Conservation (phyloP, 2,113 vertebrate species). For the Labrus mixtus region DNA sequence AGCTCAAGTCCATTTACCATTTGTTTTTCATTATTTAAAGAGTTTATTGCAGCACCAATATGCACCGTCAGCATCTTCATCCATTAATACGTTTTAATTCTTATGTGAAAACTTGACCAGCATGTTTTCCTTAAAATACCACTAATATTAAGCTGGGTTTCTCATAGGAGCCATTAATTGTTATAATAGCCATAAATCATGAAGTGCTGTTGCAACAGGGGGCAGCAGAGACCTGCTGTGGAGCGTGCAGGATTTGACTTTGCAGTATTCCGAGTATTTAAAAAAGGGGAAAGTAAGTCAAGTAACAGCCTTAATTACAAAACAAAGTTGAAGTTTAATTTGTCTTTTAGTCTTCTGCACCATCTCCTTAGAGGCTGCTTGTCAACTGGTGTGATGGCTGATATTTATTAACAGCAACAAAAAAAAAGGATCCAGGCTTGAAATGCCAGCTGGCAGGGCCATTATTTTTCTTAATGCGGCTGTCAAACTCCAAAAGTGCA, state of each 20-base stretch:
- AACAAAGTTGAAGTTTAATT: slow-evolving; percentile 34
- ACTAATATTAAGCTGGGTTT: not conserved
- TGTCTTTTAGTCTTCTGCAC: slow-evolving; percentile 28
- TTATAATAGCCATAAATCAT: not conserved
- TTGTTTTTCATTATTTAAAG: not conserved
- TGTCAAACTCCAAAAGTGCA: slow-evolving; percentile 52
- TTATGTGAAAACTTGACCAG: not conserved
- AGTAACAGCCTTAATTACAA: slow-evolving; percentile 36
- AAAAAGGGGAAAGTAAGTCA: slow-evolving; percentile 1
- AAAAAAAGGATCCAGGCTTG: slow-evolving; percentile 37
- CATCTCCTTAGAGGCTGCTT: slow-evolving; percentile 28
- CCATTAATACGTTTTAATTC: not conserved
- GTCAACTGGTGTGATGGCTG: slow-evolving; percentile 24
- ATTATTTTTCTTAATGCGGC: slow-evolving; percentile 56
- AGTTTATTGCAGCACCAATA: slow-evolving; percentile 1
- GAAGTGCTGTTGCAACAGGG: slow-evolving; percentile 33
- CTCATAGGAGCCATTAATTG: not conserved
- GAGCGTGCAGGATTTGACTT: not conserved
- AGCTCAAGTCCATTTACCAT: too few relatives aligned
- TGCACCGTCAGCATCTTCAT: slow-evolving; percentile 3
- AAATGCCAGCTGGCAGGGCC: slow-evolving; percentile 45
- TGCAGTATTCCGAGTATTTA: not conserved
- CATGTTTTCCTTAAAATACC: not conserved
- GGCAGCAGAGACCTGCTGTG: slow-evolving; percentile 57
- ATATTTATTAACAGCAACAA: slow-evolving; percentile 38